These are phyloP conservation scores for Heteronetta atricapilla DNA, from an alignment of 2,113 vertebrate genomes.

Conservation along the genomic window DNA sequence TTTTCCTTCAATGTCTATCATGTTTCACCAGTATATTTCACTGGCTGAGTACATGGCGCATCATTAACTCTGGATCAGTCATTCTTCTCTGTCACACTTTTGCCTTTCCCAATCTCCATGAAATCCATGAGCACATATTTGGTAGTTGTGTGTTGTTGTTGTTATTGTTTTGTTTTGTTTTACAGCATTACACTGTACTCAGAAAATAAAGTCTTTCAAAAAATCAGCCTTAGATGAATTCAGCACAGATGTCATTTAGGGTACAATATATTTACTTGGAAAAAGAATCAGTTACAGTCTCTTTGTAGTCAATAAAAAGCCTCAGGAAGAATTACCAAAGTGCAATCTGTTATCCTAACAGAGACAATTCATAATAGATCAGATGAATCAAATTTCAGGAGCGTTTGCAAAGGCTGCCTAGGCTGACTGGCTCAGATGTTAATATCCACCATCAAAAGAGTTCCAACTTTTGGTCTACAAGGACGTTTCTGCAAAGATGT, in stretches of 20 bases:
- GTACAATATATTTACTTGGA: neutral
- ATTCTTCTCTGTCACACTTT: neutral
- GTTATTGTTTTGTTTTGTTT: neutral
- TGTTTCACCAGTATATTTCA: neutral
- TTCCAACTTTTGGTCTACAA: neutral
- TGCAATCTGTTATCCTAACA: neutral
- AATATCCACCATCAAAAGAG: neutral
- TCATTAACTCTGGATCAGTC: constrained; percentile 10
- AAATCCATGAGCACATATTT: neutral
- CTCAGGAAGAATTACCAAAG: neutral
- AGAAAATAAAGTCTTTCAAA: neutral
- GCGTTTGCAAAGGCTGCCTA: neutral
- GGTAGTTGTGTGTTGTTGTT: neutral
- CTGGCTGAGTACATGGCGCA: neutral
- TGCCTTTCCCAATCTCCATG: neutral
- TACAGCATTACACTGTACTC: neutral
- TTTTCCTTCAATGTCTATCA: constrained; percentile 3
- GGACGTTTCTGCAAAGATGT: neutral
- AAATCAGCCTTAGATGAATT: neutral
- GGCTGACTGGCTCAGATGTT: neutral
- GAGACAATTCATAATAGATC: neutral
- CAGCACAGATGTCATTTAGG: neutral
- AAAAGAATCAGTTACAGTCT: neutral
- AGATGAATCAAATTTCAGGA: neutral
- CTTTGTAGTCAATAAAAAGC: neutral